Evolutionary conservation across 2,113 vertebrate genomes (phyloP).

Genomic region (Polyodon spathula): DNA sequence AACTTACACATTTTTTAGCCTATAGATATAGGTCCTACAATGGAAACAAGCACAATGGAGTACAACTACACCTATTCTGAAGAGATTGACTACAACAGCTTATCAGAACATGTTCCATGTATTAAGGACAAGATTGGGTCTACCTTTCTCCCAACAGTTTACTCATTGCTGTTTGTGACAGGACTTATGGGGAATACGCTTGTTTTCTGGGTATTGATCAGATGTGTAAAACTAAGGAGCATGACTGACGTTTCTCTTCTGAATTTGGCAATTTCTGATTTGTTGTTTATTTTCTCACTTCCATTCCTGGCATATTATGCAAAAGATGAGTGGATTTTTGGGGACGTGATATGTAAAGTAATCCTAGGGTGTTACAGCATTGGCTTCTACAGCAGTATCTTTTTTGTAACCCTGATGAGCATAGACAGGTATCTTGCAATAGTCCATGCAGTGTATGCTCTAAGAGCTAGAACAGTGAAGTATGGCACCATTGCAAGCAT

Average conservation of each 20-base stretch:
- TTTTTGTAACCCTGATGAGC: constrained; percentile 12
- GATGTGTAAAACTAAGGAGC: constrained; percentile 52
- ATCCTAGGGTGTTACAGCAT: neutral
- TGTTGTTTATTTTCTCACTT: too few species aligned
- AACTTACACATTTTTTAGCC: too few species aligned
- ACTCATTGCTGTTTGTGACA: constrained; percentile 60
- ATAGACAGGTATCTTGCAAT: constrained; percentile 12
- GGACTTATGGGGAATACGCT: constrained; percentile 69
- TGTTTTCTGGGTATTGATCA: constrained; percentile 66
- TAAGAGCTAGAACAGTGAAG: neutral
- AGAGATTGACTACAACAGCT: neutral
- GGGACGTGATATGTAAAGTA: too few species aligned
- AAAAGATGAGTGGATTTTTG: too few species aligned
- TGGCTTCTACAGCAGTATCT: neutral
- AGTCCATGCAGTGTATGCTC: neutral
- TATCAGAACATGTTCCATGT: neutral
- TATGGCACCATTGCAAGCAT: constrained; percentile 1
- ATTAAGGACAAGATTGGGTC: neutral
- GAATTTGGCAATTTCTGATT: too few species aligned
- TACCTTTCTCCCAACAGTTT: constrained; percentile 58
- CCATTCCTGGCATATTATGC: too few species aligned
- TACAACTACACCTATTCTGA: neutral
- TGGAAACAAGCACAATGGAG: too few species aligned
- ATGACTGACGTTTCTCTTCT: constrained; percentile 53
- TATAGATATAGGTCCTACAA: too few species aligned